Conservation (phyloP, 1,140 invertebrate species). For the Vollenhovia emeryi region DNA sequence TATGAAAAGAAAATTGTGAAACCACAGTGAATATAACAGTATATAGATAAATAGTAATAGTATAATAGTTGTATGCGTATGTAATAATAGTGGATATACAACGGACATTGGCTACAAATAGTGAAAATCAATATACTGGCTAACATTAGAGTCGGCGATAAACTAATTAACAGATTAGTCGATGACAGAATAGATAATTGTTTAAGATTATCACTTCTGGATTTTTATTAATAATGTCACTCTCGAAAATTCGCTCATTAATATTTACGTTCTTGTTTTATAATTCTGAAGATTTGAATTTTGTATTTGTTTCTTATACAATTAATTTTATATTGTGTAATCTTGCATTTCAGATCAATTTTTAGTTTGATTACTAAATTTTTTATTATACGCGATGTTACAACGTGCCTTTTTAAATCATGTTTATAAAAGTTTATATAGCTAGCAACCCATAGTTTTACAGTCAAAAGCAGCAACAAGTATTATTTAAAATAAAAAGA, state of each 20-base stretch:
- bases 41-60: background rate
- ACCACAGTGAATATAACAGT: background rate
- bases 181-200: background rate
- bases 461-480: slow-evolving; percentile 10
- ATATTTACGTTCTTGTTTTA: background rate
- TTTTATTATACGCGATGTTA: background rate
- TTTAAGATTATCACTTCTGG: background rate
- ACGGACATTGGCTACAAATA: background rate
- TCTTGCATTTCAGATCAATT: background rate
- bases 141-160: background rate
- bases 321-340: background rate
- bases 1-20: background rate
- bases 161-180: background rate
- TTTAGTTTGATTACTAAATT: background rate
- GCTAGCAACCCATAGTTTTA: slow-evolving; percentile 23
- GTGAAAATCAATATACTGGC: background rate
- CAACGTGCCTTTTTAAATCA: background rate
- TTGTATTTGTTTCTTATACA: background rate
- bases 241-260: background rate
- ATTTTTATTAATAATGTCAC: slow-evolving; percentile 1
- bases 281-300: background rate
- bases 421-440: background rate
- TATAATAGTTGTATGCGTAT: background rate
- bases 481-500: background rate
- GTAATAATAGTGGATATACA: background rate